These are phyloP conservation scores for Cabera pusaria DNA, from an alignment of 2,888 invertebrate species.

Conservation along the genomic window DNA sequence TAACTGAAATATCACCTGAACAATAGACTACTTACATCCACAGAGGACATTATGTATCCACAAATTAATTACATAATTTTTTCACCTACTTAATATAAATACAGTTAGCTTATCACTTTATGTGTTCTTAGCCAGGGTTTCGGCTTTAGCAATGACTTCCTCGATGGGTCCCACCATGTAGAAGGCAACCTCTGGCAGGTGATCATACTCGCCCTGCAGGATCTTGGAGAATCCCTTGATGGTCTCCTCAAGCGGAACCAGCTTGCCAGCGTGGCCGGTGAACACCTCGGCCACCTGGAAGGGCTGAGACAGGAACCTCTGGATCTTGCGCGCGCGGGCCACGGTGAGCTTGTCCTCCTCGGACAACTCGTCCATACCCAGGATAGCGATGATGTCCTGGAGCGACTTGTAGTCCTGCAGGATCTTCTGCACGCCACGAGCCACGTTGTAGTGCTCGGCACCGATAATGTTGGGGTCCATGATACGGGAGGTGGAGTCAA, in stretches of 20 bases:
- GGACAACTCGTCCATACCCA: slow-evolving; percentile 93
- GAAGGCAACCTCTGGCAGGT: slow-evolving; percentile 96
- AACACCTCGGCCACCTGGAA: slow-evolving; percentile 97
- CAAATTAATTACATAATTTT: slow-evolving; percentile 26
- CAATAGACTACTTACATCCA: slow-evolving; percentile 22
- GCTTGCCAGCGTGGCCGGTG: slow-evolving; percentile 95
- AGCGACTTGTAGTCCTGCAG: slow-evolving; percentile 91
- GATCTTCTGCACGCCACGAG: slow-evolving; percentile 96
- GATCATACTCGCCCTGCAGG: slow-evolving; percentile 92
- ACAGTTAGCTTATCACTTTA: slow-evolving; percentile 33
- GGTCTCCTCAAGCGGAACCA: slow-evolving; percentile 93
- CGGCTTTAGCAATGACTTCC: slow-evolving; percentile 93
- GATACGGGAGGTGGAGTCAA: slow-evolving; percentile 97
- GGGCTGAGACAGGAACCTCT: slow-evolving; percentile 96
- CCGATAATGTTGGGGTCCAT: slow-evolving; percentile 97
- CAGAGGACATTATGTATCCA: slow-evolving; percentile 20
- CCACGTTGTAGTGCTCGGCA: slow-evolving; percentile 93
- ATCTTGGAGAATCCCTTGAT: slow-evolving; percentile 95
- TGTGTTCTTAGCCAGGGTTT: slow-evolving; percentile 88
- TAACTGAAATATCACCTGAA: slow-evolving; percentile 25
- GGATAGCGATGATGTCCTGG: slow-evolving; percentile 95
- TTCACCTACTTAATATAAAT: slow-evolving; percentile 34
- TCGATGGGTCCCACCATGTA: slow-evolving; percentile 98
- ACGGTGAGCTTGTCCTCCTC: slow-evolving; percentile 98
- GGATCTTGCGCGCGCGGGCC: slow-evolving; percentile 96